A percentile compares a stretch with the other conserved stretches of the same genome.
These are phyloP conservation scores for Oscheius myriophilus DNA, from an alignment of 2,888 invertebrate species.

Conservation along the genomic window DNA sequence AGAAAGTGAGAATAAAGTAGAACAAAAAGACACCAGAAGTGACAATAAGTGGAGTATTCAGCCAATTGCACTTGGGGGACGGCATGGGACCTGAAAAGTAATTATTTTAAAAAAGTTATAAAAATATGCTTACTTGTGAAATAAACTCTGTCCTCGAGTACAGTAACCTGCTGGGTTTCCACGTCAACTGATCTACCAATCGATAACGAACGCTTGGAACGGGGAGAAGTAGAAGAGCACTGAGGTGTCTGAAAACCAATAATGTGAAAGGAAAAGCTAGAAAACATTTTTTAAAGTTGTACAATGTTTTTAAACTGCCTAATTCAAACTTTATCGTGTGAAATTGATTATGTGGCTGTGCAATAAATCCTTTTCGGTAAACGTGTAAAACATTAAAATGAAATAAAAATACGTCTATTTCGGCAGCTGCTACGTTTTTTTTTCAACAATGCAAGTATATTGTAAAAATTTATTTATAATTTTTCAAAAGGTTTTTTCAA, in stretches of 20 bases:
- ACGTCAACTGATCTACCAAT: not conserved
- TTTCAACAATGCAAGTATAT: too few species aligned
- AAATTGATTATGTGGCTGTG: too few species aligned
- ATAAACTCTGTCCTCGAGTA: conserved; percentile 14
- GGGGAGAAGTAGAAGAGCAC: not conserved
- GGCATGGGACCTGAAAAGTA: not conserved
- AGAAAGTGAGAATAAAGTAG: conserved; percentile 12
- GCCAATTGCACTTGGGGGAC: conserved; percentile 2
- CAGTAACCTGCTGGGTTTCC: conserved; percentile 14
- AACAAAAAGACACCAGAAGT: conserved; percentile 18
- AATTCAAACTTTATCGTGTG: too few species aligned
- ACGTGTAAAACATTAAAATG: too few species aligned
- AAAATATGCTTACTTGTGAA: not conserved
- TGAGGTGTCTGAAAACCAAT: conserved; percentile 14
- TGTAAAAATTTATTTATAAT: too few species aligned
- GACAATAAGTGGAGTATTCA: conserved; percentile 6
- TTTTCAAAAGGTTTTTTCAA: too few species aligned
- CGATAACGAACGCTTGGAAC: conserved; percentile 7
- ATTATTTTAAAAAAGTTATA: too few species aligned
- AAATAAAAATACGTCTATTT: too few species aligned
- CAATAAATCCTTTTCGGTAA: too few species aligned
- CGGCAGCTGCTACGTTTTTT: too few species aligned
- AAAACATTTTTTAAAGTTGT: too few species aligned
- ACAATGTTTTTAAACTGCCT: too few species aligned
- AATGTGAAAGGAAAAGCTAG: not conserved